Percentiles rank a stretch among this genome's conserved stretches.
Conservation (phyloP, 1,140 invertebrate genomes). For the Cotesia chilonis region DNA sequence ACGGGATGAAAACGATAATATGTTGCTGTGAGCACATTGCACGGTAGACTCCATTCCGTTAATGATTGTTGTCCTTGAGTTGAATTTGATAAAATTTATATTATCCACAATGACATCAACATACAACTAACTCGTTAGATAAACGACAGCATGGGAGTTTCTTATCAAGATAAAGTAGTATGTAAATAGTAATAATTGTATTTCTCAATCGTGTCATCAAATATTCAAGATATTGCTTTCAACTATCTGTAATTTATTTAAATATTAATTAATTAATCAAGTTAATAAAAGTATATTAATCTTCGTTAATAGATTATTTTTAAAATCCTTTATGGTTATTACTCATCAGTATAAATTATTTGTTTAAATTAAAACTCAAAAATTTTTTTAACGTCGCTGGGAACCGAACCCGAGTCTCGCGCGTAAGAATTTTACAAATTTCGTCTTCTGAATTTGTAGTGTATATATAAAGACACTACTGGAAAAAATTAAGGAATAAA, state of each 20-base stretch:
- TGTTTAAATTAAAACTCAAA: no score
- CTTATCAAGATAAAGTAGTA: neutral
- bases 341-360: no score
- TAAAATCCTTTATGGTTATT: no score
- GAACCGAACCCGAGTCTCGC: no score
- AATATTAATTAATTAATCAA: neutral
- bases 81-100: conserved; percentile 14
- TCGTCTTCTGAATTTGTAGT: no score
- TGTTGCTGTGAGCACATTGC: neutral
- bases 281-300: no score
- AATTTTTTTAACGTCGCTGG: no score
- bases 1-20: neutral
- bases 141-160: neutral
- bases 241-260: neutral
- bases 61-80: neutral
- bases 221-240: neutral
- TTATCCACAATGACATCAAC: neutral
- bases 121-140: neutral
- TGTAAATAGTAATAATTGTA: conserved; percentile 1
- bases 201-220: neutral
- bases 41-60: neutral
- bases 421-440: no score
- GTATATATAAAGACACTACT: no score
- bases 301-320: no score
- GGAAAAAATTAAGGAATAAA: no score